Evolutionary conservation across 1,140 invertebrate species (phyloP).

Genomic region (Macrobrachium nipponense): DNA sequence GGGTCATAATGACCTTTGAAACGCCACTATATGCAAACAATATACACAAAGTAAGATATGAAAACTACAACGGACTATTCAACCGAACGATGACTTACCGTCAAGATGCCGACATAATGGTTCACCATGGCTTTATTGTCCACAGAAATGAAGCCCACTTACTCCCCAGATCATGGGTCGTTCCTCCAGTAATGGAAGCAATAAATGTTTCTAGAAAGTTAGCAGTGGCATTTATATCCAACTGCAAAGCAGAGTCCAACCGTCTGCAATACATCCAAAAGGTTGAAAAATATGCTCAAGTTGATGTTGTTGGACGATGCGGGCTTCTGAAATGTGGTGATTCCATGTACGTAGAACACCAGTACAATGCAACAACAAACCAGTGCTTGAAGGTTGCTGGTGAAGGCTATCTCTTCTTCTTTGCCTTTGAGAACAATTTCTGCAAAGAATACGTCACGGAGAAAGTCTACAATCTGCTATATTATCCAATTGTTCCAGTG

Average conservation of each 20-base stretch:
- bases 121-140: too few relatives aligned
- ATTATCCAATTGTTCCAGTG: constrained; percentile 75
- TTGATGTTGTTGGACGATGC: constrained; percentile 73
- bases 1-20: too few relatives aligned
- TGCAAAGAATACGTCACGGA: constrained; percentile 69
- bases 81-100: too few relatives aligned
- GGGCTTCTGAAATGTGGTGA: constrained; percentile 32
- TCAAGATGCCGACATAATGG: too few relatives aligned
- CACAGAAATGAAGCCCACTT: too few relatives aligned
- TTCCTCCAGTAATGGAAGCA: background rate
- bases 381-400: constrained; percentile 32
- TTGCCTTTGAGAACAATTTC: constrained; percentile 71
- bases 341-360: constrained; percentile 2
- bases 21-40: too few relatives aligned
- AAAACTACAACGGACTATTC: too few relatives aligned
- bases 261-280: constrained; percentile 69
- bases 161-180: too few relatives aligned
- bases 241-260: constrained; percentile 69
- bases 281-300: constrained; percentile 69
- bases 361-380: background rate
- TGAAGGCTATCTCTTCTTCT: constrained; percentile 69
- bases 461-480: constrained; percentile 66
- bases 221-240: constrained; percentile 71
- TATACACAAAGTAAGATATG: too few relatives aligned
- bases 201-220: constrained; percentile 41